A percentile compares a stretch with the other conserved stretches of the same genome.
Evolutionary conservation across 2,888 invertebrate species (phyloP).

Genomic region (Athrips mouffetella): DNA sequence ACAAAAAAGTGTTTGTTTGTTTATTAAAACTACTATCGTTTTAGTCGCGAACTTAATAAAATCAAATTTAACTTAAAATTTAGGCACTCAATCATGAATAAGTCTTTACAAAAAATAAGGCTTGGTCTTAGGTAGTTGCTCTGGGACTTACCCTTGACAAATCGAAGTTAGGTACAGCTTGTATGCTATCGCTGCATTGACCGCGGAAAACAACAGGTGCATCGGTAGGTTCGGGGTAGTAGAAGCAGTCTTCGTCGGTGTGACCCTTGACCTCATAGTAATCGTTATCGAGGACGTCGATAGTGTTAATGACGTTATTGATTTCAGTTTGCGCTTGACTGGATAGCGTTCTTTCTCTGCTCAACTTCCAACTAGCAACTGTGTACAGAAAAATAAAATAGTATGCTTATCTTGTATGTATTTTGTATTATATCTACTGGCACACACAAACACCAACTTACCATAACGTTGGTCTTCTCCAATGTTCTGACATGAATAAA

Average conservation of each 20-base stretch:
- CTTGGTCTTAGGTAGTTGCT: too few species aligned
- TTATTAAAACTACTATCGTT: too few species aligned
- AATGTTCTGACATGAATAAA: slow-evolving; percentile 81
- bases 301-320: slow-evolving; percentile 28
- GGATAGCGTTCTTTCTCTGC: slow-evolving; percentile 37
- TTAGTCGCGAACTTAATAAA: too few species aligned
- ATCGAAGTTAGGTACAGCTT: slow-evolving; percentile 41
- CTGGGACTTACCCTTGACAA: slow-evolving; percentile 37
- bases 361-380: slow-evolving; percentile 50
- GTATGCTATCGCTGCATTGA: slow-evolving; percentile 42
- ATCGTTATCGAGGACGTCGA: slow-evolving; percentile 38
- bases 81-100: too few species aligned
- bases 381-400: not conserved
- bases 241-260: slow-evolving; percentile 51
- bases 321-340: slow-evolving; percentile 29
- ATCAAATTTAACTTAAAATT: too few species aligned
- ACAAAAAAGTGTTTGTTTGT: too few species aligned
- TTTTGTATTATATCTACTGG: not conserved
- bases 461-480: slow-evolving; percentile 56
- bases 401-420: not conserved
- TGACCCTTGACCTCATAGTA: slow-evolving; percentile 40
- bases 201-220: slow-evolving; percentile 54
- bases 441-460: slow-evolving; percentile 32
- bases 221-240: slow-evolving; percentile 57
- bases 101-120: too few species aligned